Conservation (phyloP, 2,797 vertebrate species). For the Falco rusticolus region DNA sequence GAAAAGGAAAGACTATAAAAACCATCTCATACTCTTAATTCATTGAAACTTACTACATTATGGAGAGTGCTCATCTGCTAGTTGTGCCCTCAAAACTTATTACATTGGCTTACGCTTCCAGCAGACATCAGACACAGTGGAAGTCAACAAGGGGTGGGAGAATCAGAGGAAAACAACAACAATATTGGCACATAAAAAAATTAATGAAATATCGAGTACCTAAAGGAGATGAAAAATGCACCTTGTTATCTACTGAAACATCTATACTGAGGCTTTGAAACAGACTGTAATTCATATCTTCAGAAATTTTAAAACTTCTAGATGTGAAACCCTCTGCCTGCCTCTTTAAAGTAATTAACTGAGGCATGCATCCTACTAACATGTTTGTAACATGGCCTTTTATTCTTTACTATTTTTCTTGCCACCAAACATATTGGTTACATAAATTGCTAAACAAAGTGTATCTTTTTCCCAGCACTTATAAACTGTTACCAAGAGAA, state of each 20-base stretch:
- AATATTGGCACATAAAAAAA: neutral
- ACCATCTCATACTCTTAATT: neutral
- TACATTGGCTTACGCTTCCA: neutral
- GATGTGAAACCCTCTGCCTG: neutral
- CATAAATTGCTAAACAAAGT: neutral
- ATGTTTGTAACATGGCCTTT: neutral
- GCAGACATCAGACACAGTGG: neutral
- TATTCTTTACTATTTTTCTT: neutral
- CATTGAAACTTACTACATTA: neutral
- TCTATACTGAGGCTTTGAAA: neutral
- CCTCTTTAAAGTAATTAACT: neutral
- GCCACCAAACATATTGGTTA: neutral
- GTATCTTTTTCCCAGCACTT: neutral
- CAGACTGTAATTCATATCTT: neutral
- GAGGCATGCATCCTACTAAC: neutral
- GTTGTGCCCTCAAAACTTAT: neutral
- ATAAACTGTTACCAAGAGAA: conserved; percentile 28
- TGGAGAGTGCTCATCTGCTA: neutral
- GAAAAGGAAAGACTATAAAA: neutral
- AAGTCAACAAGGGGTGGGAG: neutral
- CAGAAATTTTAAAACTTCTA: neutral
- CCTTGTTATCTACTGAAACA: neutral
- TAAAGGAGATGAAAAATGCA: neutral
- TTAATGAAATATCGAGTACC: neutral
- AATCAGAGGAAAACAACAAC: neutral